Evolutionary conservation across 2,888 invertebrate species (phyloP).

Genomic region (Eupeodes latifasciatus): DNA sequence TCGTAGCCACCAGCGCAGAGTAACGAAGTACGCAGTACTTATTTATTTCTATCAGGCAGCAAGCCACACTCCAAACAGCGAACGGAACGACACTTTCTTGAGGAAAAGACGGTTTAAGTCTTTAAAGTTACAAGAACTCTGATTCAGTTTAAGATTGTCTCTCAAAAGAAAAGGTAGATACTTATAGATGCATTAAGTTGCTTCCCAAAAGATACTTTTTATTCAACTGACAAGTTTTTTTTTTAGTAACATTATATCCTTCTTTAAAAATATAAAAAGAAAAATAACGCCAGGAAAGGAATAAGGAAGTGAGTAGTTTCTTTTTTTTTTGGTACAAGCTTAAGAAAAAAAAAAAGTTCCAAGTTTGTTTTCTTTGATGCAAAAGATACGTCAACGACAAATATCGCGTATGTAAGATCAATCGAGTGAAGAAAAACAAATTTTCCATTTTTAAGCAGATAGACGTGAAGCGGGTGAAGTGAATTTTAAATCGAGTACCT

Average conservation of each 20-base stretch:
- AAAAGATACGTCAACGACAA: slow-evolving; percentile 41
- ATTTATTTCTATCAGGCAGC: slow-evolving; percentile 64
- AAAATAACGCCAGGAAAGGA: slow-evolving; percentile 18
- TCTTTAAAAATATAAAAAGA: background rate
- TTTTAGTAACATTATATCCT: slow-evolving; percentile 16
- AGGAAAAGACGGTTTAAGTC: slow-evolving; percentile 70
- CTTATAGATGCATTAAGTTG: slow-evolving; percentile 55
- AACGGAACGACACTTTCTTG: slow-evolving; percentile 71
- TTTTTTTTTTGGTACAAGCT: slow-evolving; percentile 7
- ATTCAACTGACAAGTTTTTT: slow-evolving; percentile 17
- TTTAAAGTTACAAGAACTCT: slow-evolving; percentile 74
- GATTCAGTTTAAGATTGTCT: slow-evolving; percentile 76
- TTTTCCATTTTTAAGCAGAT: slow-evolving; percentile 31
- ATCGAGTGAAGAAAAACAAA: slow-evolving; percentile 64
- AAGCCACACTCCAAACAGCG: background rate
- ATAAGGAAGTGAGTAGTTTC: slow-evolving; percentile 65
- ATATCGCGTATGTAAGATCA: slow-evolving; percentile 49
- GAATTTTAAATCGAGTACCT: slow-evolving; percentile 37
- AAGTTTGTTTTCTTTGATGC: slow-evolving; percentile 42
- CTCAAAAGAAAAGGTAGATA: slow-evolving; percentile 74
- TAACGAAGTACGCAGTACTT: slow-evolving; percentile 42
- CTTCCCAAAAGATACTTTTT: slow-evolving; percentile 43
- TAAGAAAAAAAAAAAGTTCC: slow-evolving; percentile 11
- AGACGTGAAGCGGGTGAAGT: slow-evolving; percentile 54
- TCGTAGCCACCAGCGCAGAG: slow-evolving; percentile 18